Base-by-base conservation (phyloP, 2,797 vertebrate species). In the Spheniscus humboldti region DNA sequence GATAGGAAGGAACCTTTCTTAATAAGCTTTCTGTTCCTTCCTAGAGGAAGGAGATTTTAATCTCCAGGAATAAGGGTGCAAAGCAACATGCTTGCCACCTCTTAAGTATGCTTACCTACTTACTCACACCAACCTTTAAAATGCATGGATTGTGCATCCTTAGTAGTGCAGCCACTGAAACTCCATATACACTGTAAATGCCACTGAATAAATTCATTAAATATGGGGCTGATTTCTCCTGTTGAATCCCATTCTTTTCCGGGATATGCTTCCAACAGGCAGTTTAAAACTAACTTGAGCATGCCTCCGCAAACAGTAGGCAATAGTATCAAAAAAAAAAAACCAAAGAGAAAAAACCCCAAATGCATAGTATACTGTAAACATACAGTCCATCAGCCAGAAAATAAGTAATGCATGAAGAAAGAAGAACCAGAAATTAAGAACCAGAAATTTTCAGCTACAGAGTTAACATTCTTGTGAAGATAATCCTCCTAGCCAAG, bases 401-500 rank as follows among this genome's bases (percentile, higher is more conserved):
- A 59, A 62, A 35, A 39, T 5, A 90, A 57, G 33, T 22, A 19
- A 63, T 1, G 15, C 10, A 45, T 7, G n/a, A 72, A 80, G 74
- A 89, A 79, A 82, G 66, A 79, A 76, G 13, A 48, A 62, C 41
- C 57, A 59, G 71, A 82, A 78, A 52, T 24, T 43, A 88, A 92
- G 47, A 90, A 89, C 22, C 33, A 35, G 39, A 75, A 71, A 75
- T 72, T 64, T 87, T 72, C 72, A 90, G 60, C 60, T 76, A 41
- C 39, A 50, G 84, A 45, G 59, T 77, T 80, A 89, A 93, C 72
- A 67, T 62, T 50, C 90, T 66, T 71, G 71, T 75, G 62, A 93
- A 62, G 52, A 82, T 88, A 93, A 94, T 95, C 96, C 94, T 86
- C 80, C 96, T 92, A 28, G 24, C 85, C 78, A 79, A 90, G 74